A percentile compares a stretch with the other conserved stretches of the same genome.
phyloP scores from a whole-genome alignment of 1,140 invertebrate genomes.

The Meteorus sp. region DNA sequence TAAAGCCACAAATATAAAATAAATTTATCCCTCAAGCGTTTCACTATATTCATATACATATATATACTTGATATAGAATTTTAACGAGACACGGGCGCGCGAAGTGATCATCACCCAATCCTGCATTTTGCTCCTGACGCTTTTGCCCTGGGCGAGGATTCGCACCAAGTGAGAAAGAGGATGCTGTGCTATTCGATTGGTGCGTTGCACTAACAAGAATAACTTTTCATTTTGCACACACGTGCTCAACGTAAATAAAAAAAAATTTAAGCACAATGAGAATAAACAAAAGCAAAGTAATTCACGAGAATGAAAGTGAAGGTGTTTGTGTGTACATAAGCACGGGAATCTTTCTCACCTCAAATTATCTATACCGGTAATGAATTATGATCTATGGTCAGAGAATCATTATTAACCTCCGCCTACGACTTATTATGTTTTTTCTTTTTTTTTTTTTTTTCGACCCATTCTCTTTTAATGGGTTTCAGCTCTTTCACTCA shows the following conservation, averaged over 20 bases:
- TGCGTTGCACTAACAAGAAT: slow-evolving; percentile 16
- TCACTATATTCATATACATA: background rate
- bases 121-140: slow-evolving; percentile 11
- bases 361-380: slow-evolving; percentile 6
- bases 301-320: background rate
- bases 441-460: background rate
- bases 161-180: slow-evolving; percentile 1
- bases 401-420: slow-evolving; percentile 13
- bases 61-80: slow-evolving; percentile 18
- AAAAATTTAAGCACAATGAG: background rate
- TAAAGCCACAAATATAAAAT: slow-evolving; percentile 8
- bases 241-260: slow-evolving; percentile 2
- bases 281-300: too few relatives aligned
- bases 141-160: slow-evolving; percentile 16
- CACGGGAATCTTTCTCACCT: slow-evolving; percentile 13
- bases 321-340: slow-evolving; percentile 15
- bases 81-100: slow-evolving; percentile 20
- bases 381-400: slow-evolving; percentile 20
- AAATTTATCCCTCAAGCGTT: background rate
- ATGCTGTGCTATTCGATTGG: too few relatives aligned
- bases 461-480: background rate
- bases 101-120: background rate
- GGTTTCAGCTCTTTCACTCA: too few relatives aligned
- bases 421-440: slow-evolving; percentile 6
- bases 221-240: background rate